phyloP scores from a whole-genome alignment of 2,113 vertebrate genomes.

The Rhinolophus ferrumequinum region DNA sequence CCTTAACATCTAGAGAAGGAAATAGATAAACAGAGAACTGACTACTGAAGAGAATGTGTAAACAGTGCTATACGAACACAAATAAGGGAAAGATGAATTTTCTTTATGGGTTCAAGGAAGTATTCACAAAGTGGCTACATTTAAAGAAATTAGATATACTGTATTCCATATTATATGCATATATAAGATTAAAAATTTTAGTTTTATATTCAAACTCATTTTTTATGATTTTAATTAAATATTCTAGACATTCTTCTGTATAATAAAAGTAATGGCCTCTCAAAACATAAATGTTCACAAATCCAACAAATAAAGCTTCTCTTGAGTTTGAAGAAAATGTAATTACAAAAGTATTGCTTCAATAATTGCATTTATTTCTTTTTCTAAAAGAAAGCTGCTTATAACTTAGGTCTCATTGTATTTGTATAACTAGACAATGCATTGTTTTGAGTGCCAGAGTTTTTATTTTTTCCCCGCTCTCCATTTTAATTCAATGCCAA shows the following conservation, averaged over 20 bases:
- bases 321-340: background rate
- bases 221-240: background rate
- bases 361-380: background rate
- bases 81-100: background rate
- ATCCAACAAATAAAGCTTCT: background rate
- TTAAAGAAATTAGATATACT: background rate
- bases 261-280: background rate
- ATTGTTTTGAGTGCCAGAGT: background rate
- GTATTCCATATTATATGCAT: background rate
- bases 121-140: background rate
- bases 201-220: background rate
- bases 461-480: background rate
- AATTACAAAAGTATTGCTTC: background rate
- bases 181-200: background rate
- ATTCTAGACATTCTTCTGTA: background rate
- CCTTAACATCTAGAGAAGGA: accelerated
- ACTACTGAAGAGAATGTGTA: background rate
- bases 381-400: background rate
- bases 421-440: background rate
- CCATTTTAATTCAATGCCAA: background rate
- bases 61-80: background rate
- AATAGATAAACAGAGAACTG: background rate
- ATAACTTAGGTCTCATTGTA: background rate
- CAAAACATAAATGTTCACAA: background rate
- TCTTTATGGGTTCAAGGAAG: background rate